Conservation (phyloP, 2,797 vertebrate species). For the Balearica regulorum region DNA sequence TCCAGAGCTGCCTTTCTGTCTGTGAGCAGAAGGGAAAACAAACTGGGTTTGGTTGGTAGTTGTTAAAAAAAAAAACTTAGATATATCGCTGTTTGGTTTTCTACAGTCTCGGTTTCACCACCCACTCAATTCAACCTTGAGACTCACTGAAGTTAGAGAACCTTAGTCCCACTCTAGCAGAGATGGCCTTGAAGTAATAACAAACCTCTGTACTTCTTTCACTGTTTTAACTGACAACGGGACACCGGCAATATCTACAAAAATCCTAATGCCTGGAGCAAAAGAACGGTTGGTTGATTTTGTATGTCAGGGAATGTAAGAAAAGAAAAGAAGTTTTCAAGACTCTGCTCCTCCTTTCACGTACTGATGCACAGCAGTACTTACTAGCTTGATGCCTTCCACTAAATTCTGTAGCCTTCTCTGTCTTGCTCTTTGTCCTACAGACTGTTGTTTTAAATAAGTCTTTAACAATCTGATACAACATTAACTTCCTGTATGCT, state of each 20-base stretch:
- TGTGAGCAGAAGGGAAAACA: not conserved
- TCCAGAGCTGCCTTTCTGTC: conserved; percentile 73
- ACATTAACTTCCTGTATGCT: not conserved
- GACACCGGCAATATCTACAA: not conserved
- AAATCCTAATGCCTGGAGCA: not conserved
- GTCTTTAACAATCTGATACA: not conserved
- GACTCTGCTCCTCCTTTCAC: not conserved
- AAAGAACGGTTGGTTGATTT: not conserved
- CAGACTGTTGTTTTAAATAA: not conserved
- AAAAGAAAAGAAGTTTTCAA: not conserved
- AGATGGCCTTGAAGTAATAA: not conserved
- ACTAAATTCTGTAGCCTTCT: not conserved
- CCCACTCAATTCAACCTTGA: not conserved
- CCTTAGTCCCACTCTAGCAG: not conserved
- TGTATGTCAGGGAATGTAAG: not conserved
- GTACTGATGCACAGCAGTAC: not conserved
- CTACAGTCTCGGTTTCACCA: not conserved
- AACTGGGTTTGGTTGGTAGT: not conserved
- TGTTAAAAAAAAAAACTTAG: not conserved
- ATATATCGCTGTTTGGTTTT: too few species aligned
- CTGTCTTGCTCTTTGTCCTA: not conserved
- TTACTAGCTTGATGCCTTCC: not conserved
- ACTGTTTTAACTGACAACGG: not conserved
- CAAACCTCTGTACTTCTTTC: not conserved
- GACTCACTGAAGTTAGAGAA: not conserved